Conservation (phyloP, 2,113 vertebrate genomes). For the Nestor notabilis region DNA sequence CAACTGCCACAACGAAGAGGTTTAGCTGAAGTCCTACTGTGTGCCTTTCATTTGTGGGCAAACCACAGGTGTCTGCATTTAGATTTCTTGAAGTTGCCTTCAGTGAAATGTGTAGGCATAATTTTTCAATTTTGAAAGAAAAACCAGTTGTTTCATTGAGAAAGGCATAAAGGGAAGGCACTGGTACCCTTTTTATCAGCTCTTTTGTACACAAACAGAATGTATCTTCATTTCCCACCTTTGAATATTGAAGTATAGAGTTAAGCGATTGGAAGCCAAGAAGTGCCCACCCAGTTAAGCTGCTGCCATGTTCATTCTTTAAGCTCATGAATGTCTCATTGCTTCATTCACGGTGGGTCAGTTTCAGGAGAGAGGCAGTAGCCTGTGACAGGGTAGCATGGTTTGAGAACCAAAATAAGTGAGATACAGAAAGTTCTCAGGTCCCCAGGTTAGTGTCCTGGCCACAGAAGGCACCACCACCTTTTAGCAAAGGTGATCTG, state of each 20-base stretch:
- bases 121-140: not conserved
- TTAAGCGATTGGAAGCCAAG: not conserved
- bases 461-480: not conserved
- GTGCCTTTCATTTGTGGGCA: not conserved
- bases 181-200: not conserved
- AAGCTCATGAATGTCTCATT: not conserved
- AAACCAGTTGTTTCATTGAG: not conserved
- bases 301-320: not conserved
- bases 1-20: not conserved
- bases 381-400: not conserved
- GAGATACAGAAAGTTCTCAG: not conserved
- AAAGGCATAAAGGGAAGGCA: not conserved
- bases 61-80: not conserved
- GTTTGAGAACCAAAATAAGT: not conserved
- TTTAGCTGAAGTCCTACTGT: not conserved
- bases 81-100: not conserved
- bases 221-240: not conserved
- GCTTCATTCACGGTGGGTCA: not conserved
- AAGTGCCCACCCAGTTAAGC: rapidly evolving
- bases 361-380: not conserved
- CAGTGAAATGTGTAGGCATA: not conserved
- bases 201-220: not conserved
- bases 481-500: not conserved
- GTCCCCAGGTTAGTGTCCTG: not conserved
- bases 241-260: not conserved